These are phyloP conservation scores for Osedax frankpressi DNA, from an alignment of 2,888 invertebrate species.

Conservation along the genomic window DNA sequence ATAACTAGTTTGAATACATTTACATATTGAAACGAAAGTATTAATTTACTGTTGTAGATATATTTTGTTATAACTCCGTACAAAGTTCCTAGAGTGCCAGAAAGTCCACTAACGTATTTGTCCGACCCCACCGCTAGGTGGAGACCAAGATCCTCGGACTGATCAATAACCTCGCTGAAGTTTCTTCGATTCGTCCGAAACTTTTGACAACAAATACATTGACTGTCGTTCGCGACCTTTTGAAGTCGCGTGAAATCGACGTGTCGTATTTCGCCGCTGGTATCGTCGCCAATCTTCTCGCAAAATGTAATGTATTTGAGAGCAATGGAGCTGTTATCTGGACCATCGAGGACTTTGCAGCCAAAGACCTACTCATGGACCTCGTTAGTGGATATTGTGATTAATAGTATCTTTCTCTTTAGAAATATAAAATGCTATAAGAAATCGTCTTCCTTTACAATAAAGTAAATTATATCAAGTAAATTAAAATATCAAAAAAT, in stretches of 20 bases:
- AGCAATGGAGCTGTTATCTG: conserved; percentile 53
- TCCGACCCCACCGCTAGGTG: conserved; percentile 43
- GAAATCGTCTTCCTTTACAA: too few relatives aligned
- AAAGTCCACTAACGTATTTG: too few relatives aligned
- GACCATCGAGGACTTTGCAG: conserved; percentile 39
- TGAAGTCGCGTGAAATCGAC: conserved; percentile 55
- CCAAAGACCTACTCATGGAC: conserved; percentile 48
- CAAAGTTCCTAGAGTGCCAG: too few relatives aligned
- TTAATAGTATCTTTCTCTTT: too few relatives aligned
- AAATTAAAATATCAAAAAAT: too few relatives aligned
- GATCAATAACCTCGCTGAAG: conserved; percentile 65
- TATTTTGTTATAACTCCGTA: too few relatives aligned
- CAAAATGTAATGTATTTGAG: conserved; percentile 43
- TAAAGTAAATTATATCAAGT: too few relatives aligned
- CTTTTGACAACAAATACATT: conserved; percentile 52
- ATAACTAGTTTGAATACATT: too few relatives aligned
- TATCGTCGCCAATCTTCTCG: conserved; percentile 54
- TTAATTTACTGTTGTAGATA: too few relatives aligned
- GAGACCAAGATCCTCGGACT: conserved; percentile 64
- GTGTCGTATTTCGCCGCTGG: conserved; percentile 60
- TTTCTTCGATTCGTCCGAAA: conserved; percentile 50
- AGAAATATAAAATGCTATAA: too few relatives aligned
- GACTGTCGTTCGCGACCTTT: conserved; percentile 48
- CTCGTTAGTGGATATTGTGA: conserved; percentile 48
- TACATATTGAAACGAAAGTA: too few relatives aligned